Base-by-base conservation (phyloP, 2,113 vertebrate genomes). In the Psammodynastes pulverulentus region DNA sequence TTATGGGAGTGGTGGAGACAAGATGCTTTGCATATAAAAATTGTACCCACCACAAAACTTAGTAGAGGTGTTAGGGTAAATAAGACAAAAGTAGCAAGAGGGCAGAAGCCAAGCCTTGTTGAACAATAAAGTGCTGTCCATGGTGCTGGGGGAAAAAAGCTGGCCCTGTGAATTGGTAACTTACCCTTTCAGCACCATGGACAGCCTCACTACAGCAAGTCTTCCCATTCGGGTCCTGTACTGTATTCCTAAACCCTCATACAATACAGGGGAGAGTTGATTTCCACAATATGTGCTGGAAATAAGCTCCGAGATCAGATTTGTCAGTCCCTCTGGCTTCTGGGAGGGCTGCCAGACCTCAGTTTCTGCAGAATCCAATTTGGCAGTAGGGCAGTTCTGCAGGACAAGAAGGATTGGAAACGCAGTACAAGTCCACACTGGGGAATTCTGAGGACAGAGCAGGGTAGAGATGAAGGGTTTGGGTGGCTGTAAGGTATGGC, bases 321-420 rank as follows among this genome's bases (percentile, higher is more conserved):
- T 39, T 85, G 52, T 53, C 62, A 49, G 29, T 89, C 87, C 72
- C 43, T 17, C 56, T 85, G 91, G 72, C 84, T 89, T 89, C 72
- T 89, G 87, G 91, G 91, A 89, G 9, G 34, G 43, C 29, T 89
- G 91, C 87, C 91, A 89, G 91, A 26, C 67, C 21, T 89, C 23
- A 1, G 51, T 85, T 72, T 89, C 87, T 92, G 91, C 91, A 89
- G 91, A 85, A 85, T 56, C 45, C 43, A 48, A 17, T 85, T 89
- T 92, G 91, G 91, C 87, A 92, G 24, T 45, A 85, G 87, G 91
- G 91, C 45, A 56, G 87, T 79, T 92, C 87, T 92, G 91, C 91
- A 58, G 91, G 91, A 29, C 91, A 85, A 51, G 87, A n/a, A 48
- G 6, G 87, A 46, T 8, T 39, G 26, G 13, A 48, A 56, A 58